Evolutionary conservation across 2,888 invertebrate genomes (phyloP).

Genomic region (Cryptosula pallasiana): DNA sequence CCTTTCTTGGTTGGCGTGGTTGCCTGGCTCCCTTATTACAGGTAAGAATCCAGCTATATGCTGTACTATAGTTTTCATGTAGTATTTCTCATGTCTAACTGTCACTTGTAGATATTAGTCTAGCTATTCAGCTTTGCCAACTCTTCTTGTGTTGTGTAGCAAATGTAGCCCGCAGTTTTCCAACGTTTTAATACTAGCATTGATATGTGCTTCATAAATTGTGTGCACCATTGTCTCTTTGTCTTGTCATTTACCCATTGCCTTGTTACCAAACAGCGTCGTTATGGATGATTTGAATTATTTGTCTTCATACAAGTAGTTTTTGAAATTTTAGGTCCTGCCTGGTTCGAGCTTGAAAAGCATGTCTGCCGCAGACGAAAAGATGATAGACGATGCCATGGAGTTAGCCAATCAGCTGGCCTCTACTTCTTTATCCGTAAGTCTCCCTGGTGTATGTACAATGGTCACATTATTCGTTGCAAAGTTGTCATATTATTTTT

Average conservation of each 20-base stretch:
- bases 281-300: too few species aligned
- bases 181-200: background rate
- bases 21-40: background rate
- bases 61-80: too few species aligned
- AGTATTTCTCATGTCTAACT: too few species aligned
- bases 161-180: too few species aligned
- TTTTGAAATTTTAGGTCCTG: background rate
- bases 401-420: slow-evolving; percentile 88
- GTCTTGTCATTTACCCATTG: too few species aligned
- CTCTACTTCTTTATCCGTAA: background rate
- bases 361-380: slow-evolving; percentile 87
- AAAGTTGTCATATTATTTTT: too few species aligned
- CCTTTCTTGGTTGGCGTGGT: background rate
- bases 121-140: background rate
- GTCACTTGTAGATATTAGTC: too few species aligned
- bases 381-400: slow-evolving; percentile 83
- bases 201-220: background rate
- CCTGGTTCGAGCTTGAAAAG: slow-evolving; percentile 65
- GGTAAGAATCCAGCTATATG: background rate
- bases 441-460: background rate
- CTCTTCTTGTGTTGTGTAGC: background rate
- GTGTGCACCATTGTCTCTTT: background rate
- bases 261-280: too few species aligned
- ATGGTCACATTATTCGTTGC: too few species aligned
- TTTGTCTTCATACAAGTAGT: too few species aligned